Base-by-base conservation (phyloP, 1,140 invertebrate species). In the Ptiloglossa arizonensis region DNA sequence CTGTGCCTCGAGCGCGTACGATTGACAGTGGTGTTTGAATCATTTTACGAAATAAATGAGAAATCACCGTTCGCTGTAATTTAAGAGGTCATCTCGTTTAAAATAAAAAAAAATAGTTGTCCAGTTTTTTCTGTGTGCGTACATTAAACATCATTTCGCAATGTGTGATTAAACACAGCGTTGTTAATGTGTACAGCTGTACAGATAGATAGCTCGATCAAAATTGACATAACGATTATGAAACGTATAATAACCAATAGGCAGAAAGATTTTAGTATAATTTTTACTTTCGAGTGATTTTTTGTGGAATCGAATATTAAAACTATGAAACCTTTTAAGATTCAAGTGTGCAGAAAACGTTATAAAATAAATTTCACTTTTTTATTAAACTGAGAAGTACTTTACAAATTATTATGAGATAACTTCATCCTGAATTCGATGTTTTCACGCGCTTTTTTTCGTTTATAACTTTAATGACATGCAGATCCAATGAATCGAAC, bases 1-100 rank as follows among this genome's bases (percentile, higher is more conserved):
- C 82, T 76, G 17, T 35, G 70, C 73, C 60, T 75, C 46, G 67
- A 67, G 77, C 71, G 62, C 35, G 46, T 17, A 50, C 32, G 64
- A 66, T 69, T 57, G 57, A 27, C 60, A 38, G 19, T 5, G 2
- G 24, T 29, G n/a, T 15, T 68, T 35, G 64, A 32, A 68, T 68
- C 41, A 48, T 67, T 57, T 46, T 46, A 5, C 9, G 27, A 68
- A 76, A 59, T 17, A 56, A 52, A 27, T 32, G 22, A 22, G 29
- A 48, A 57, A 48, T 46, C 29, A 73, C 57, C n/a, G 59, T 73
- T 15, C 41, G 0, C 27, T 17, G 15, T n/a, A 38, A 63, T 46
- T 46, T 62, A 54, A 22, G 8, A 62, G n/a, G 38, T 60, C 24
- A 1, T 15, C 1, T 32, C 15, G 8, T 19, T 24, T 9, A 8